Percentiles rank a stretch among this genome's conserved stretches.
phyloP scores from a whole-genome alignment of 2,797 vertebrate genomes.

The Poecilia wingei region DNA sequence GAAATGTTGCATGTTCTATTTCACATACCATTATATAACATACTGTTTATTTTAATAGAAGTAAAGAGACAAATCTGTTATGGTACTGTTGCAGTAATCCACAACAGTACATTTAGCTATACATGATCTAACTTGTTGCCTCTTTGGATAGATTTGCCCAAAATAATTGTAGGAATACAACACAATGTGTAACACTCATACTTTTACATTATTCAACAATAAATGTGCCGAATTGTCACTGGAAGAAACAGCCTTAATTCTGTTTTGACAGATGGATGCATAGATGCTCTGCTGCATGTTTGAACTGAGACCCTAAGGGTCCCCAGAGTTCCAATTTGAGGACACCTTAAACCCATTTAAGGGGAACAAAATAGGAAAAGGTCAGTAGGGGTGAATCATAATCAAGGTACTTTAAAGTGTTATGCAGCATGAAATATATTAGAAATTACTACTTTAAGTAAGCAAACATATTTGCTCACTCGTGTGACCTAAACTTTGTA shows the following conservation, averaged over 20 bases:
- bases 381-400: neutral
- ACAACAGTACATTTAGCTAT: neutral
- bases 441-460: neutral
- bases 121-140: neutral
- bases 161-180: conserved; percentile 2
- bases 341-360: neutral
- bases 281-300: conserved; percentile 34
- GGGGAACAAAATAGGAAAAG: neutral
- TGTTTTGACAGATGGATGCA: conserved; percentile 43
- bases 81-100: neutral
- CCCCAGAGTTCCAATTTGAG: conserved; percentile 60
- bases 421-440: too few relatives aligned
- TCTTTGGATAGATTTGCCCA: neutral
- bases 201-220: neutral
- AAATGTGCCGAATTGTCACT: neutral
- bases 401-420: neutral
- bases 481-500: neutral
- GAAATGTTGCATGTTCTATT: neutral
- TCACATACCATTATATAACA: neutral
- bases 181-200: neutral
- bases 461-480: neutral
- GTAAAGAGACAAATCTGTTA: neutral
- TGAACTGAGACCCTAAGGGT: conserved; percentile 59
- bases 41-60: neutral
- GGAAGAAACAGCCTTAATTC: conserved; percentile 13